These are phyloP conservation scores for Dromococcyx pavoninus DNA, from an alignment of 2,797 vertebrate species.

Conservation along the genomic window DNA sequence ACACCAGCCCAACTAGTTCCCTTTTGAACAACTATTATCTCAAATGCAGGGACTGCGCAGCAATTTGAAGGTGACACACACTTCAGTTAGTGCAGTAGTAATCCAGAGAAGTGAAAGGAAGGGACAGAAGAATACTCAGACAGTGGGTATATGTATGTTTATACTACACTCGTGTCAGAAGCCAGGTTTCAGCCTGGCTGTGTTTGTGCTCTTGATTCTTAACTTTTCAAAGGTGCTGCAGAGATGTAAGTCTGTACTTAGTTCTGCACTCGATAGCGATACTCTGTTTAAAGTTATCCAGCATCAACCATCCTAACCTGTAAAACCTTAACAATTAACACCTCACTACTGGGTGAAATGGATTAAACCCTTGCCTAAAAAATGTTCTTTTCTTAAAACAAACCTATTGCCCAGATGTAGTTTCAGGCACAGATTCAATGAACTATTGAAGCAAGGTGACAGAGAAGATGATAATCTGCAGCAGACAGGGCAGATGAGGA, in stretches of 20 bases:
- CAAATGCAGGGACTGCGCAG: neutral
- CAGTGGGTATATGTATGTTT: neutral
- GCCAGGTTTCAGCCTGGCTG: fast-evolving
- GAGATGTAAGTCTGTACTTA: neutral
- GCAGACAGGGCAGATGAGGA: neutral
- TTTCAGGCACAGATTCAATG: neutral
- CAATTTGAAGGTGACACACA: neutral
- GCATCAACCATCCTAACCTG: neutral
- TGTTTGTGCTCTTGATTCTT: neutral
- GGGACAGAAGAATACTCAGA: neutral
- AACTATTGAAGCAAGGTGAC: neutral
- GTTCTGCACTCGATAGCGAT: neutral
- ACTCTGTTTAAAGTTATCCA: neutral
- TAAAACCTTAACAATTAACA: neutral
- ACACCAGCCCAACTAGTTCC: neutral
- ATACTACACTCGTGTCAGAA: neutral
- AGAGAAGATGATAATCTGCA: neutral
- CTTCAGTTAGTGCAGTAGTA: neutral
- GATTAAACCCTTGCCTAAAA: neutral
- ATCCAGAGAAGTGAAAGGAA: neutral
- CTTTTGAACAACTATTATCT: neutral
- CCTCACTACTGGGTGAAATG: neutral
- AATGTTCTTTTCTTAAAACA: neutral
- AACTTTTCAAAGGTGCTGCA: neutral
- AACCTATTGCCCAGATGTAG: neutral